A percentile compares a stretch with the other conserved stretches of the same genome.
Conservation (phyloP, 1,140 invertebrate species). For the Hetaerina americana region DNA sequence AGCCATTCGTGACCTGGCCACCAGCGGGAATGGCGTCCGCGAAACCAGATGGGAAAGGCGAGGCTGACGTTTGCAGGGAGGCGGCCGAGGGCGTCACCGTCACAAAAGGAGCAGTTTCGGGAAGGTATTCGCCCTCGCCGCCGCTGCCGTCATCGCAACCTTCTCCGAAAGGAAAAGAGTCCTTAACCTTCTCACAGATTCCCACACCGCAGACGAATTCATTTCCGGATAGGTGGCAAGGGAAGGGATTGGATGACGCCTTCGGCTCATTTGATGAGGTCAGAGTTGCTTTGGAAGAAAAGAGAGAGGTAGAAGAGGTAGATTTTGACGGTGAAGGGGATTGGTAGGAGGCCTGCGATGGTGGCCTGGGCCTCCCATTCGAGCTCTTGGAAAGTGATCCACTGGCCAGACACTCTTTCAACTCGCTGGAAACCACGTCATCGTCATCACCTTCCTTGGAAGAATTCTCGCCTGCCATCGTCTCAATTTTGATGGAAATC, state of each 20-base stretch:
- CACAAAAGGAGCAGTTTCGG: no score
- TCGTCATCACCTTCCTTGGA: no score
- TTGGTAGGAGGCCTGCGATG: no score
- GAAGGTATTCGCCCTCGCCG: no score
- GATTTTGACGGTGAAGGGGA: not conserved
- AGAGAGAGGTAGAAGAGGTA: not conserved
- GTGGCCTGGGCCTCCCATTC: no score
- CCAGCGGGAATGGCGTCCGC: not conserved
- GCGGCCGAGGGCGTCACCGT: no score
- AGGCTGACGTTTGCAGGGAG: not conserved
- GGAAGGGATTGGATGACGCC: not conserved
- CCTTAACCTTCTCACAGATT: not conserved
- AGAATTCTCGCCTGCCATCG: no score
- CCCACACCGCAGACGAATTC: not conserved
- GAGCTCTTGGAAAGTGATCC: no score
- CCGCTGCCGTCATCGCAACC: not conserved
- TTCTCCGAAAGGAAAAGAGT: not conserved
- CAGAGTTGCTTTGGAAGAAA: not conserved
- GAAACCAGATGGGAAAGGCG: not conserved
- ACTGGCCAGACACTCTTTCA: no score
- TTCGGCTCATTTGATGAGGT: not conserved
- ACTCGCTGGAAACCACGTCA: no score
- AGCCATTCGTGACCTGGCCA: no score
- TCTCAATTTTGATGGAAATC: not conserved
- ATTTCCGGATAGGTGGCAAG: not conserved